Base-by-base conservation (phyloP, 2,797 vertebrate species). In the Balearica regulorum region DNA sequence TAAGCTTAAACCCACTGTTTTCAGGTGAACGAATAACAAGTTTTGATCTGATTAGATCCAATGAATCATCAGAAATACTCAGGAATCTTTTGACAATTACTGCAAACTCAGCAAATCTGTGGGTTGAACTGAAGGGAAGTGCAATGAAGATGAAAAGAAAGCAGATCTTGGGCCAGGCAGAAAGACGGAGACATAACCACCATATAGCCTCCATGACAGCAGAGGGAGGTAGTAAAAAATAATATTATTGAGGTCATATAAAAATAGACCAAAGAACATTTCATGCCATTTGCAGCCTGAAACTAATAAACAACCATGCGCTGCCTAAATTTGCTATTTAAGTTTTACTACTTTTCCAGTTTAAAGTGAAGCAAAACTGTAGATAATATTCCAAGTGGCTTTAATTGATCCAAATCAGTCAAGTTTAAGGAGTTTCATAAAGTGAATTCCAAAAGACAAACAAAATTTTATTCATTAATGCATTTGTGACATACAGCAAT, bases 221-320 rank as follows among this genome's bases (percentile, higher is more conserved):
- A 3, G 84, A 94, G 65, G 90, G 93, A 0, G 1, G 82, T 61
- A 71, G 84, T 75, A 89, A 94, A 93, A 94, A 91, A 77, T 48
- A 89, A 22, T 72, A 79, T 54, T 89, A 81, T 33, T 62, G 79
- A 92, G 95, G 87, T 94, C 93, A 86, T 49, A 51, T 57, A 96
- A 96, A 96, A 95, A 97, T 88, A 97, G 92, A 83, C 72, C 58
- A 72, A 93, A 94, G 81, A 96, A 78, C 62, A 62, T 76, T 87
- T 96, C 46, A 33, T 91, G 65, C 48, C 69, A 35, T 80, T 94
- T 96, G 43, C 53, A 86, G 72, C 39, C 72, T 87, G 89, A 93
- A 92, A 89, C 66, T 86, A 86, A 83, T 70, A 80, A 95, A 69
- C 64, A 65, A 48, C 57, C 55, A 29, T 26, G 33, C 31, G 65